Base-by-base conservation (phyloP, 2,888 invertebrate genomes). In the Caenorhabditis sp. region DNA sequence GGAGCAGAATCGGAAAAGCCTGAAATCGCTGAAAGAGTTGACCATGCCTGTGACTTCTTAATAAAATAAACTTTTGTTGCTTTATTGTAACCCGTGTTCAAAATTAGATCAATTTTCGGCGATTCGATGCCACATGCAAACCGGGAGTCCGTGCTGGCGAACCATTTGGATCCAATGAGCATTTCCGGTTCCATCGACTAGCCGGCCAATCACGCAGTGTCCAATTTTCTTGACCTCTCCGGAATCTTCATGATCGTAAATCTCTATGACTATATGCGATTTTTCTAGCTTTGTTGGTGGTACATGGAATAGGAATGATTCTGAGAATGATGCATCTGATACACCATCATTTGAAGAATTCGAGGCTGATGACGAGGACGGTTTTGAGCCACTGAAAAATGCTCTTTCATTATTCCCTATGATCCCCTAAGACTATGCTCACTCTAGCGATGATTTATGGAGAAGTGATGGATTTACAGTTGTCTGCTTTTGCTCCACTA, bases 161-260 rank as follows among this genome's bases (percentile, higher is more conserved):
- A 87, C 76, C 87, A 87, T 87, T 63, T 87, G 86, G 26, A 81
- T 68, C 86, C 86, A 86, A 61, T 86, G 86, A 52, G 78, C 71
- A 26, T 77, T 78, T 27, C 85, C 86, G 17, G 81, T 76, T 27
- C 79, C 82, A 21, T 77, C 73, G 21, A 76, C 73, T 14, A 77
- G 63, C 12, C 82, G 72, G 0, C 86, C 86, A 54, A 86, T 82
- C n/a, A 82, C 79, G 67, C 85, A 86, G 58, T 82, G 81, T n/a
- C 85, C 85, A 7, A 83, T 68, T 36, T 77, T 77, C 25, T 77
- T 54, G 1, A 83, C 66, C 27, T 68, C 71, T 43, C 74, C 75
- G 21, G 67, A 38, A 0, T 72, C 59, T 52, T 75, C 74, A 61
- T 79, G 80, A 56, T 82, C 83, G 63, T 80, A 83, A 65, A 81